Base-by-base conservation (phyloP, 2,113 vertebrate genomes). In the Bufo bufo region DNA sequence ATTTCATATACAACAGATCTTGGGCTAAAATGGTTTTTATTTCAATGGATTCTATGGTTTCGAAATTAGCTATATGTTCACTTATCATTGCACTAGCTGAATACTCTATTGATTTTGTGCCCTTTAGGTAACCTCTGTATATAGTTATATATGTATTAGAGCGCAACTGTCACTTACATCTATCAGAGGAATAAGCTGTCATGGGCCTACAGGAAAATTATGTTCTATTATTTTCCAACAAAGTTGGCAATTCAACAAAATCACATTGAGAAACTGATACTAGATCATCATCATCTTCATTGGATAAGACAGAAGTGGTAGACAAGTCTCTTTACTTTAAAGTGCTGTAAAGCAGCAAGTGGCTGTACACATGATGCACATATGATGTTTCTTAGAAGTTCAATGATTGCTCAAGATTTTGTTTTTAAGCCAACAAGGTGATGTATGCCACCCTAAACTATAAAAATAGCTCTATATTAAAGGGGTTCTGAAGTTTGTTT, bases 91-190 rank as follows among this genome's bases (percentile, higher is more conserved):
- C 78, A 82, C 58, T 45, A 47, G 56, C 56, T 61, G 16, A 47
- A 20, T 2, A 23, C 33, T 45, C 12, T 80, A 82, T 63, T 82
- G 79, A 82, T 82, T 63, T 19, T 4, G 23, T 47, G 79, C 43
- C 79, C 58, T 63, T 43, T 63, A 63, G 63, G 10, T 82, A 82
- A 82, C 79, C 79, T 58, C 58, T 23, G 10, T 45, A 82, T 63
- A 63, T 63, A 61, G 33, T 47, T 82, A 61, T 81, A 23, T 63
- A 47, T 63, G 58, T 82, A 47, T 61, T 63, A 20, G 33, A 63
- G 17, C 58, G 63, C 79, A 58, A 81, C 23, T 56, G 52, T 4
- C 11, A 2, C 23, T 61, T 59, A 81, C 16, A 45, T 81, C 6
- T 81, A 23, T 81, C 78, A 81, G 7, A 81, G 54, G 61, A 61